phyloP scores from a whole-genome alignment of 2,113 vertebrate species.

The Rhinoderma darwinii region DNA sequence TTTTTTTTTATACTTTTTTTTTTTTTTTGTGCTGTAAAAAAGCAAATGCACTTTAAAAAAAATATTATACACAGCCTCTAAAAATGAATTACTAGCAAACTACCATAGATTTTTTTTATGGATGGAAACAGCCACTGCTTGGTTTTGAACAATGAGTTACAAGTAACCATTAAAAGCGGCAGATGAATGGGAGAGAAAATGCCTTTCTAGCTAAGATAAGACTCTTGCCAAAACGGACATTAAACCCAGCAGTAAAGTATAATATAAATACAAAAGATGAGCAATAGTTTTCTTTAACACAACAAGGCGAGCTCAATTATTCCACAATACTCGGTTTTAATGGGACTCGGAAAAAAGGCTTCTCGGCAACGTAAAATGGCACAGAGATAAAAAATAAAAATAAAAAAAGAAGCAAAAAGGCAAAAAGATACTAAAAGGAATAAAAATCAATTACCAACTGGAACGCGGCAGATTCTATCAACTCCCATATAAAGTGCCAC shows the following conservation, averaged over 20 bases:
- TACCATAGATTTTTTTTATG: constrained; percentile 50
- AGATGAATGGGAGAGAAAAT: constrained; percentile 49
- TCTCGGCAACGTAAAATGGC: not conserved
- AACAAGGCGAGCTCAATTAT: constrained; percentile 44
- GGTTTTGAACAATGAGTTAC: constrained; percentile 51
- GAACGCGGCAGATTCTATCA: not conserved
- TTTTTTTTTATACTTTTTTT: no score
- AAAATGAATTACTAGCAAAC: constrained; percentile 54
- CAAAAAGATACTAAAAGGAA: not conserved
- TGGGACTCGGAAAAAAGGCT: not conserved
- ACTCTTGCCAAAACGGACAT: constrained; percentile 52
- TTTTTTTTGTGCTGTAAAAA: constrained; percentile 19
- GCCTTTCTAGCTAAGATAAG: constrained; percentile 51
- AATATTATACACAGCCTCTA: constrained; percentile 34
- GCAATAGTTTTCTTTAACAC: constrained; percentile 51
- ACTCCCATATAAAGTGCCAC: constrained; percentile 28
- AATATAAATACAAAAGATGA: constrained; percentile 54
- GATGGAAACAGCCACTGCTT: constrained; percentile 40
- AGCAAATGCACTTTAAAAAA: constrained; percentile 44
- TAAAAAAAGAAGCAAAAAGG: not conserved
- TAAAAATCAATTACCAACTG: constrained; percentile 43
- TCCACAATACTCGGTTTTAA: constrained; percentile 21
- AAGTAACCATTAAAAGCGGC: constrained; percentile 48
- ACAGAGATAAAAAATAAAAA: not conserved
- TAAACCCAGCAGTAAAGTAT: constrained; percentile 52